Evolutionary conservation across 2,888 invertebrate species (phyloP), one percentile per base, ranked within the genome.

Genomic region (Dasypolia templi): DNA sequence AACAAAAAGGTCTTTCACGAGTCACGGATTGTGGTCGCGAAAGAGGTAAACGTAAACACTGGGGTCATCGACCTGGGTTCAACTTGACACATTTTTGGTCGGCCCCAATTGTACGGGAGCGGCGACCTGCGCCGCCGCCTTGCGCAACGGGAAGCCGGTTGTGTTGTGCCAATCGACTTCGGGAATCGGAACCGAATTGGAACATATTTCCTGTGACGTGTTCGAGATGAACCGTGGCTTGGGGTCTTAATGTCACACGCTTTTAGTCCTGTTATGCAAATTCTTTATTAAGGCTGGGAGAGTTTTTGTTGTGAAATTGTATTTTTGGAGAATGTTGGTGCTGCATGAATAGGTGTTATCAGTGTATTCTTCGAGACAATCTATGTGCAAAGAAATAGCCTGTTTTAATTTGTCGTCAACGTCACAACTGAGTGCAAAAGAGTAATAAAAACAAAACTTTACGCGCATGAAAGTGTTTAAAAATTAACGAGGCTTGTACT

Each of bases 11-110:
- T 53, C 77, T 83, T 86, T 84, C 81, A 82, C 78, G 77, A 84
- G 85, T 85, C 85, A 82, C 83, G 72, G 80, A 82, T 72, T 85
- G 86, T 84, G 89, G 86, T 89, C 89, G 90, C 91, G 87, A 91
- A 92, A 91, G 93, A 92, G 90, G 92, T 91, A 91, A 92, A 94
- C 92, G 92, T 93, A 93, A 94, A 94, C 93, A 94, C 67, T 87
- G 84, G 91, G 95, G 95, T 95, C 93, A 94, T 93, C 91, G 95
- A 91, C 94, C 95, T 89, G 90, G 89, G 89, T 95, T 96, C 95
- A 95, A 96, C 96, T 96, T 96, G 96, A 96, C 96, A 96, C 95
- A 96, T 95, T 96, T 96, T 94, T 93, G 93, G 94, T 89, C 63
- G 91, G 94, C 92, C 94, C 94, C 95, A 94, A 93, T 95, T 94